Conservation (phyloP, 1,140 invertebrate species). For the Euwallacea fornicatus region DNA sequence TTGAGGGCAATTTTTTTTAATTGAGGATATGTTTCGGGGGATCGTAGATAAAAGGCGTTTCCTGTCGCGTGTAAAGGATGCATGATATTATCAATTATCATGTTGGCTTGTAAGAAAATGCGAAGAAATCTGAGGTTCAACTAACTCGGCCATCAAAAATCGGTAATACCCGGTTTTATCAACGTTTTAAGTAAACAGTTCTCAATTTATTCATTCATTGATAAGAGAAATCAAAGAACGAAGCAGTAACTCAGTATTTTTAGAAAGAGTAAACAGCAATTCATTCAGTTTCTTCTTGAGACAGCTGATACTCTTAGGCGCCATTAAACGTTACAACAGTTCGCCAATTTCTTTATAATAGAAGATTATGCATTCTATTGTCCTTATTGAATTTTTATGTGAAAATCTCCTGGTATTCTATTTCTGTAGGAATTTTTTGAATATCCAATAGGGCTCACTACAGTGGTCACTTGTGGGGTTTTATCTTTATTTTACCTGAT, state of each 20-base stretch:
- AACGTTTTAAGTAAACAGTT: slow-evolving; percentile 20
- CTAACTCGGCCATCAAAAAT: not conserved
- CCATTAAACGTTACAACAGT: not conserved
- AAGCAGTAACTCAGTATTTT: slow-evolving; percentile 18
- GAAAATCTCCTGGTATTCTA: too few relatives aligned
- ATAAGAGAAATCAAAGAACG: slow-evolving; percentile 5
- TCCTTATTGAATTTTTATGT: too few relatives aligned
- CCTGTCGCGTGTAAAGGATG: slow-evolving; percentile 2
- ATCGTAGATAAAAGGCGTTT: slow-evolving; percentile 21
- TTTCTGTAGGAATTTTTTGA: too few relatives aligned
- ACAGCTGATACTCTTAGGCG: not conserved
- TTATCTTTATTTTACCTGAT: too few relatives aligned
- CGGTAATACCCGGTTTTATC: not conserved
- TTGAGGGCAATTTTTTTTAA: slow-evolving; percentile 1
- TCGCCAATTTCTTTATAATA: too few relatives aligned
- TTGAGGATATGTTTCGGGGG: slow-evolving; percentile 16
- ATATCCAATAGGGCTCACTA: too few relatives aligned
- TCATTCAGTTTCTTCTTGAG: too few relatives aligned
- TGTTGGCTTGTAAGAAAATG: not conserved
- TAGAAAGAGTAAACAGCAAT: slow-evolving; percentile 6
- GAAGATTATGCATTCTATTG: too few relatives aligned
- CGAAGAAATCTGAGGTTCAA: slow-evolving; percentile 5
- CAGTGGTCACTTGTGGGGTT: too few relatives aligned
- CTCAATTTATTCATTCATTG: slow-evolving; percentile 23
- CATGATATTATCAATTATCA: too few relatives aligned